Conservation (phyloP, 2,113 vertebrate genomes). For the Agapornis roseicollis region DNA sequence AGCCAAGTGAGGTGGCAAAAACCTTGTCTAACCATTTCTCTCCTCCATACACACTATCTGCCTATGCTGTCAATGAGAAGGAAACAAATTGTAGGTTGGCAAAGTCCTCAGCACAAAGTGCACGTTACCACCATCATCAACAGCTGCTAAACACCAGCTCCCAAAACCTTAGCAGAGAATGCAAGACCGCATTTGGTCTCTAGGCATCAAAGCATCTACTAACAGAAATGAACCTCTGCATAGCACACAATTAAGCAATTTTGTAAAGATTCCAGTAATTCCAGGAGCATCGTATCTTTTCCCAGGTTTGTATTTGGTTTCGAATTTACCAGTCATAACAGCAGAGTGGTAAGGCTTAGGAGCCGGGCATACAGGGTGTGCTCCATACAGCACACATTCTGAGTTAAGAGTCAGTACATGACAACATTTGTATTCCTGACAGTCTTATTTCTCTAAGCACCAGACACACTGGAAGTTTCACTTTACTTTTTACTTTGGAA, state of each 20-base stretch:
- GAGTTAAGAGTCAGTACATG: neutral
- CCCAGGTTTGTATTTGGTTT: neutral
- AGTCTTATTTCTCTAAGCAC: slow-evolving; percentile 7
- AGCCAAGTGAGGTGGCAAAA: neutral
- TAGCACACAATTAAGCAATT: neutral
- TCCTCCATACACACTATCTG: neutral
- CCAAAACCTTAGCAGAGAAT: neutral
- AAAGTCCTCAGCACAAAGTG: neutral
- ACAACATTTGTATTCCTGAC: neutral
- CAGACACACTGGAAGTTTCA: slow-evolving; percentile 4
- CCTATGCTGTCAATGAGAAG: neutral
- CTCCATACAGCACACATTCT: neutral
- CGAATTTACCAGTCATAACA: neutral
- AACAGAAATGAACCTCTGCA: neutral
- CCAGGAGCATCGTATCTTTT: neutral
- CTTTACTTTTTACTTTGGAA: neutral
- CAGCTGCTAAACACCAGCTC: neutral
- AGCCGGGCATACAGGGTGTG: neutral
- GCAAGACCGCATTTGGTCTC: neutral
- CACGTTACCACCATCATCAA: neutral
- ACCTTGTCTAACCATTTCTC: neutral
- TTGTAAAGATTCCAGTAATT: neutral
- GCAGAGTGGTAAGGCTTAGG: neutral
- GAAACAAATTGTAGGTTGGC: neutral
- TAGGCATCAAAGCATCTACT: neutral